Evolutionary conservation across 2,797 vertebrate genomes (phyloP).

Genomic region (Pempheris klunzingeri): DNA sequence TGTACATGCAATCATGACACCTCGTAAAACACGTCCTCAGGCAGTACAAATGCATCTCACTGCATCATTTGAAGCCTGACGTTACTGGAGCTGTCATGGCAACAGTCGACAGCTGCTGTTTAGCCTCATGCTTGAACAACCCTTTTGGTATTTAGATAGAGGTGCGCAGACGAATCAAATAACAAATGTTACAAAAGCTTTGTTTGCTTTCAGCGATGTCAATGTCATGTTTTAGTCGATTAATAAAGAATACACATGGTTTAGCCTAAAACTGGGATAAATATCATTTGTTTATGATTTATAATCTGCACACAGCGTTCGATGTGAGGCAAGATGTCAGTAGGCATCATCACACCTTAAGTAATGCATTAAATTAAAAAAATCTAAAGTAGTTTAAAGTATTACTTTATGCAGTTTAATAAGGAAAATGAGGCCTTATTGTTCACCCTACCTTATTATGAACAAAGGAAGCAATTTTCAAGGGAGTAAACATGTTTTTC

Average conservation of each 20-base stretch:
- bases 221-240: slow-evolving; percentile 10
- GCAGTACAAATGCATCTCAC: slow-evolving; percentile 48
- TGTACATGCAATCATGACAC: slow-evolving; percentile 76
- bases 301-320: not conserved
- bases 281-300: not conserved
- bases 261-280: not conserved
- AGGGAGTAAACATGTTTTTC: slow-evolving; percentile 70
- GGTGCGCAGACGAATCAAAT: slow-evolving; percentile 47
- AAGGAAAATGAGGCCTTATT: slow-evolving; percentile 10
- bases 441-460: slow-evolving; percentile 26
- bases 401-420: slow-evolving; percentile 3
- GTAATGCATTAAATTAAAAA: not conserved
- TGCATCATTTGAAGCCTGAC: slow-evolving; percentile 47
- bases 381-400: not conserved
- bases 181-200: slow-evolving; percentile 42
- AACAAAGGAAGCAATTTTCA: slow-evolving; percentile 47
- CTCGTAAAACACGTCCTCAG: slow-evolving; percentile 69
- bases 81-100: slow-evolving; percentile 52
- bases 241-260: slow-evolving; percentile 13
- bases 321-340: not conserved
- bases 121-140: slow-evolving; percentile 60
- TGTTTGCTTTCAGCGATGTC: slow-evolving; percentile 31
- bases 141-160: slow-evolving; percentile 45
- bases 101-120: slow-evolving; percentile 48
- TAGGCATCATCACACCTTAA: not conserved